Evolutionary conservation across 2,888 invertebrate species (phyloP).

Genomic region (Trissolcus brochymenae): DNA sequence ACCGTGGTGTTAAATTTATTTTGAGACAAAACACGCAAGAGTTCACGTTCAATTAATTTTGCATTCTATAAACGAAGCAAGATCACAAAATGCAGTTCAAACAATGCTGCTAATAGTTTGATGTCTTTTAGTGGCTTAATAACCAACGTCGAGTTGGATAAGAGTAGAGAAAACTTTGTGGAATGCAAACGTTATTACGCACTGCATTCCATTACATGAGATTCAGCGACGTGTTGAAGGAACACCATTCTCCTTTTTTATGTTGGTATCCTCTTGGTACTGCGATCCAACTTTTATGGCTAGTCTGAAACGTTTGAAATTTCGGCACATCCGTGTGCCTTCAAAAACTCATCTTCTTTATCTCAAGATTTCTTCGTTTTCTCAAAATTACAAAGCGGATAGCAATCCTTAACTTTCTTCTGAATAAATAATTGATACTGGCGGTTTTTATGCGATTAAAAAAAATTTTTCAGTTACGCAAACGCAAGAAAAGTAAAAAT

Average conservation of each 20-base stretch:
- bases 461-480: no score
- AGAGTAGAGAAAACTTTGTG: constrained; percentile 54
- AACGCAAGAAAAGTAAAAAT: background rate
- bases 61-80: constrained; percentile 18
- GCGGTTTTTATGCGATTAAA: background rate
- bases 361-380: background rate
- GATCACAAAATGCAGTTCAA: constrained; percentile 4
- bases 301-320: constrained; percentile 27
- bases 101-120: constrained; percentile 20
- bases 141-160: constrained; percentile 48
- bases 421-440: background rate
- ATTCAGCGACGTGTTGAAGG: constrained; percentile 49
- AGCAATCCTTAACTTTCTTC: background rate
- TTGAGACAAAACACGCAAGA: background rate
- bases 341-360: background rate
- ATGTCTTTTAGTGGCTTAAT: constrained; percentile 50
- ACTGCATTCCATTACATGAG: constrained; percentile 56
- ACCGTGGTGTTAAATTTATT: constrained; percentile 8
- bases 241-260: constrained; percentile 50
- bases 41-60: constrained; percentile 13
- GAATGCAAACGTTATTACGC: constrained; percentile 52
- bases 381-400: background rate
- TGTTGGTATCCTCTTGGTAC: constrained; percentile 48
- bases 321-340: constrained; percentile 10
- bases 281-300: constrained; percentile 42